Percentiles rank a stretch among this genome's conserved stretches.
phyloP scores from a whole-genome alignment of 2,888 invertebrate genomes.

The Lasioglossum oenotherae region DNA sequence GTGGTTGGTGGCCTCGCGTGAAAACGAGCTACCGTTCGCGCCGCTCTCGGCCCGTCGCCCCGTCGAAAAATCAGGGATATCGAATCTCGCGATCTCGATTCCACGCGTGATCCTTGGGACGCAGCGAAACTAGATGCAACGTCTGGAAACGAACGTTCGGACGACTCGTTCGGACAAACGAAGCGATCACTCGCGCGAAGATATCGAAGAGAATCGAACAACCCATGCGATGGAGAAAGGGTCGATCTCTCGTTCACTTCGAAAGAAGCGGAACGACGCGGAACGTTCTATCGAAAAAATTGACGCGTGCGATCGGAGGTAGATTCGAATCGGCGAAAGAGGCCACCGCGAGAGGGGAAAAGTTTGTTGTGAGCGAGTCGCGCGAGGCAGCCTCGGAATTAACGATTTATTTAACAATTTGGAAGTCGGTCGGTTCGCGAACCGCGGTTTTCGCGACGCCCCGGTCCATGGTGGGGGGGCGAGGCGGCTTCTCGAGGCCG shows the following conservation, averaged over 20 bases:
- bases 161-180: no score
- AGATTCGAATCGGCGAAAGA: no score
- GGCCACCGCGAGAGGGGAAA: neutral
- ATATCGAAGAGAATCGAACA: neutral
- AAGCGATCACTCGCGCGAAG: no score
- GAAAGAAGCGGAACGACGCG: no score
- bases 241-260: no score
- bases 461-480: neutral
- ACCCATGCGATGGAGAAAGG: neutral
- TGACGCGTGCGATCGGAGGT: no score
- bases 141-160: neutral
- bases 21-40: conserved; percentile 54
- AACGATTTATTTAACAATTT: conserved; percentile 37
- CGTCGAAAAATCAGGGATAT: neutral
- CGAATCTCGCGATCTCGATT: neutral
- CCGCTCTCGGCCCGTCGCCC: neutral
- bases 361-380: neutral
- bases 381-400: neutral
- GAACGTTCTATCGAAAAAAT: no score
- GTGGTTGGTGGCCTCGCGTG: conserved; percentile 42
- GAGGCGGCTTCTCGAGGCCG: neutral
- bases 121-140: neutral
- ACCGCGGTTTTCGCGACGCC: neutral
- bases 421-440: neutral
- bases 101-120: no score